Evolutionary conservation across 2,888 invertebrate genomes (phyloP).

Genomic region (Tenthredo amoena): DNA sequence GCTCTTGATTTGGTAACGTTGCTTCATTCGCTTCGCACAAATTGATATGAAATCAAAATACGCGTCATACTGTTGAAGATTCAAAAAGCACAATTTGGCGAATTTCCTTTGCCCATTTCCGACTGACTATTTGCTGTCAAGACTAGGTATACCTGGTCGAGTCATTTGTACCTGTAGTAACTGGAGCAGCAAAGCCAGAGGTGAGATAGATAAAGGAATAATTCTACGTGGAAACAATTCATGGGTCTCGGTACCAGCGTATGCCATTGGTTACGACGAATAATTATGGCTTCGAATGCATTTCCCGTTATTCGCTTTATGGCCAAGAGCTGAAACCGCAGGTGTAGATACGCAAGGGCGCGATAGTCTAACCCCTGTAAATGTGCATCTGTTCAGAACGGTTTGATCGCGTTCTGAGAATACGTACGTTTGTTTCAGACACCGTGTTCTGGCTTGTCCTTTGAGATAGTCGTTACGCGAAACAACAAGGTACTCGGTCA

Average conservation of each 20-base stretch:
- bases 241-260: neutral
- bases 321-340: constrained; percentile 1
- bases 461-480: constrained; percentile 34
- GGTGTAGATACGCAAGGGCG: constrained; percentile 14
- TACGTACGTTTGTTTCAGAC: neutral
- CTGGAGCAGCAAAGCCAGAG: neutral
- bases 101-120: neutral
- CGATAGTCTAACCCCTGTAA: constrained; percentile 6
- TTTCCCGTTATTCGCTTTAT: neutral
- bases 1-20: constrained; percentile 3
- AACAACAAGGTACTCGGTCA: constrained; percentile 23
- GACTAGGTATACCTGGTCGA: neutral
- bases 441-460: neutral
- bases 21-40: constrained; percentile 5
- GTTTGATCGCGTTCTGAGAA: constrained; percentile 33
- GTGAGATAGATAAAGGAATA: neutral
- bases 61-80: neutral
- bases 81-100: neutral
- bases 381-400: constrained; percentile 21
- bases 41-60: constrained; percentile 10
- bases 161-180: neutral
- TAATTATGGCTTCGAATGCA: constrained; percentile 9
- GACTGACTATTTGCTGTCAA: neutral
- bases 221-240: neutral
- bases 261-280: constrained; percentile 14